Evolutionary conservation across 2,113 vertebrate genomes (phyloP).

Genomic region (Erythrocercus mccallii): DNA sequence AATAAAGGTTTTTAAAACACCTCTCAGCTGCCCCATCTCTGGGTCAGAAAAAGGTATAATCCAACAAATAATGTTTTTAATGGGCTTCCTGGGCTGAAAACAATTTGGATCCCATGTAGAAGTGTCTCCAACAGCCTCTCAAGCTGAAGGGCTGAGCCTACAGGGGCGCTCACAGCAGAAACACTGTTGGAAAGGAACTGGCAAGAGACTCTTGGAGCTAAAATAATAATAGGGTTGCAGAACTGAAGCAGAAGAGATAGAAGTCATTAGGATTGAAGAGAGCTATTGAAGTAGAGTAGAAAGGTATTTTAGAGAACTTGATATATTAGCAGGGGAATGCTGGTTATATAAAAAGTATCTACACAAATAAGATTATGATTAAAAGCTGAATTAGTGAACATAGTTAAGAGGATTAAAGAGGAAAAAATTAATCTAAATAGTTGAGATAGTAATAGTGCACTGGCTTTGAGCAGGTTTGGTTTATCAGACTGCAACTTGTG

Average conservation of each 20-base stretch:
- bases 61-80: background rate
- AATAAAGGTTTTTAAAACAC: no score
- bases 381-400: slow-evolving; percentile 36
- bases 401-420: slow-evolving; percentile 31
- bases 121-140: background rate
- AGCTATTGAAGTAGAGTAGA: background rate
- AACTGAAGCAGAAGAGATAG: background rate
- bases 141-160: background rate
- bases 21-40: no score
- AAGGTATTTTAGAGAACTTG: slow-evolving; percentile 5
- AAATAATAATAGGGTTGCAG: background rate
- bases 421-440: slow-evolving; percentile 12
- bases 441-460: background rate
- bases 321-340: background rate
- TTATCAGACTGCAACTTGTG: background rate
- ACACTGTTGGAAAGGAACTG: background rate
- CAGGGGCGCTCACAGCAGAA: background rate
- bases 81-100: background rate
- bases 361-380: slow-evolving; percentile 18
- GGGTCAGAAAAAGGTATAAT: no score
- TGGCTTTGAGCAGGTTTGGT: background rate
- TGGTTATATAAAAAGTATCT: background rate
- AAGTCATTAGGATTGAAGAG: slow-evolving; percentile 8
- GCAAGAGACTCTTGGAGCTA: background rate
- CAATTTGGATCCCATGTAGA: background rate